Evolutionary conservation across 2,888 invertebrate genomes (phyloP).

Genomic region (Candidula unifasciata): DNA sequence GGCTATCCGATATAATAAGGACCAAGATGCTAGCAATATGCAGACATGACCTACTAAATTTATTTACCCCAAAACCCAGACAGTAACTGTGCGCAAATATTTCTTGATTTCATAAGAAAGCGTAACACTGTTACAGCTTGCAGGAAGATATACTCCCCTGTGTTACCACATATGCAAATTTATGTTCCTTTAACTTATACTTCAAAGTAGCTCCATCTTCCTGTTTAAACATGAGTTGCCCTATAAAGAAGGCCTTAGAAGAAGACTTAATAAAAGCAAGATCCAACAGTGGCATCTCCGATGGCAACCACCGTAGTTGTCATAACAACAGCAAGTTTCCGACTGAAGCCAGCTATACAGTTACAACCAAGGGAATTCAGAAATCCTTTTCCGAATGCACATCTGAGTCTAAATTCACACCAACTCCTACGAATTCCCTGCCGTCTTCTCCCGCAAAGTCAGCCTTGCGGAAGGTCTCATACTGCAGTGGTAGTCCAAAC

Average conservation of each 20-base stretch:
- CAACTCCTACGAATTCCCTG: background rate
- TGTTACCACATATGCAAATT: too few relatives aligned
- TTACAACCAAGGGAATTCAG: background rate
- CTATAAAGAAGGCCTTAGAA: slow-evolving; percentile 35
- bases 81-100: too few relatives aligned
- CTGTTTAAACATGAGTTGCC: slow-evolving; percentile 38
- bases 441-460: slow-evolving; percentile 27
- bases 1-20: too few relatives aligned
- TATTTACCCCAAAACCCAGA: too few relatives aligned
- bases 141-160: too few relatives aligned
- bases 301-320: background rate
- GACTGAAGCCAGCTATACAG: background rate
- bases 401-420: background rate
- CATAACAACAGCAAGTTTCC: background rate
- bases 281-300: background rate
- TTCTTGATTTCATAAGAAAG: too few relatives aligned
- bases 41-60: too few relatives aligned
- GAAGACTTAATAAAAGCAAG: slow-evolving; percentile 28
- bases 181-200: too few relatives aligned
- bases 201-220: too few relatives aligned
- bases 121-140: too few relatives aligned
- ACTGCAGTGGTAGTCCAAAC: background rate
- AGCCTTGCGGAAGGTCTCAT: slow-evolving; percentile 40
- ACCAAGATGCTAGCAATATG: too few relatives aligned
- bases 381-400: background rate